These are phyloP conservation scores for Indicator maculatus DNA, from an alignment of 2,113 vertebrate species.

Conservation along the genomic window DNA sequence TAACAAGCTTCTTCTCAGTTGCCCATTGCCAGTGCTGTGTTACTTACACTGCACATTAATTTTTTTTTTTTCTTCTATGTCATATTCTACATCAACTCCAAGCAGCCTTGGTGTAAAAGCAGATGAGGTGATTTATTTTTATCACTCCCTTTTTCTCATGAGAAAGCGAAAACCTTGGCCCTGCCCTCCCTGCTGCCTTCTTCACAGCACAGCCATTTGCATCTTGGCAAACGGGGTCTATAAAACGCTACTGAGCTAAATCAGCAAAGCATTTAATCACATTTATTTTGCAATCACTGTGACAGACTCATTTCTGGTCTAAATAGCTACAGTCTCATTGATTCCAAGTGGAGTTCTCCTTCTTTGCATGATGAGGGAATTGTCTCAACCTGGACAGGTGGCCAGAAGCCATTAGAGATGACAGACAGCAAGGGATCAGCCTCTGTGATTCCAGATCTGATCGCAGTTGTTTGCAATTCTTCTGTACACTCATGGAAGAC, in stretches of 20 bases:
- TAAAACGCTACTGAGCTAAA: slow-evolving; percentile 18
- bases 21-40: background rate
- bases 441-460: background rate
- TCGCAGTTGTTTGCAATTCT: background rate
- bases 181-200: background rate
- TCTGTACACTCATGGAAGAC: slow-evolving; percentile 5
- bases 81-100: background rate
- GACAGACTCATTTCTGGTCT: background rate
- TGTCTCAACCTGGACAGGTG: background rate
- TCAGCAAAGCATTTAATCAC: background rate
- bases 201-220: background rate
- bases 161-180: slow-evolving; percentile 16
- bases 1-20: slow-evolving; percentile 28
- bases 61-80: background rate
- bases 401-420: background rate
- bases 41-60: background rate
- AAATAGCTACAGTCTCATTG: background rate
- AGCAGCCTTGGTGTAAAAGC: background rate
- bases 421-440: background rate
- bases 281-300: background rate
- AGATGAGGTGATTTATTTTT: slow-evolving; percentile 51
- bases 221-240: background rate
- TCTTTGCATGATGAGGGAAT: background rate
- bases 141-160: background rate
- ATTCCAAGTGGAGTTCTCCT: background rate